Percentiles rank a stretch among this genome's conserved stretches.
These are phyloP conservation scores for Turritopsis dohrnii DNA, from an alignment of 30 jellyfish, hydroid and myxozoan species.

Conservation along the genomic window DNA sequence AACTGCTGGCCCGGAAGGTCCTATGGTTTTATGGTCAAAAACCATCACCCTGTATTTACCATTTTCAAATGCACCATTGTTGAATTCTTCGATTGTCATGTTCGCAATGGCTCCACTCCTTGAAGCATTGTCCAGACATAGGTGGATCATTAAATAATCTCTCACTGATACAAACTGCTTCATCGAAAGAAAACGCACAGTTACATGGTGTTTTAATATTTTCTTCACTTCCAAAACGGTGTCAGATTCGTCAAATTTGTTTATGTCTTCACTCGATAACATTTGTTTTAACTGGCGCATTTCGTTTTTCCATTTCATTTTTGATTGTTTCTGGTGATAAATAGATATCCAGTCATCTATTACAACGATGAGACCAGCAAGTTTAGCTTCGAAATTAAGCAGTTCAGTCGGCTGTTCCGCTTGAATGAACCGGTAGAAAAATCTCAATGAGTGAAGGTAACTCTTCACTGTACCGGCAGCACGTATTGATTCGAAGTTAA, in stretches of 20 bases:
- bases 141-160: constrained; percentile 16
- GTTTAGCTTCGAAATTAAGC: background rate
- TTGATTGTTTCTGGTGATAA: background rate
- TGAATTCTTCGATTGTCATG: constrained; percentile 24
- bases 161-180: constrained; percentile 12
- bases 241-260: background rate
- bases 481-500: background rate
- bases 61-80: background rate
- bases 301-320: constrained; percentile 1
- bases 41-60: constrained; percentile 6
- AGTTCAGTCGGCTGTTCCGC: constrained; percentile 6
- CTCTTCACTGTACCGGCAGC: constrained; percentile 39
- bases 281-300: constrained; percentile 10
- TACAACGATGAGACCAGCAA: background rate
- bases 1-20: constrained; percentile 35
- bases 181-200: constrained; percentile 5
- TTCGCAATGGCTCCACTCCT: constrained; percentile 39
- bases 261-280: constrained; percentile 9
- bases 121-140: constrained; percentile 41
- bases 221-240: background rate
- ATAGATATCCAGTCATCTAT: background rate
- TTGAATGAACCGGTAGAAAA: background rate
- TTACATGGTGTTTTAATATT: background rate
- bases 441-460: constrained; percentile 30
- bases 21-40: constrained; percentile 25